Evolutionary conservation across 2,797 vertebrate genomes (phyloP).

Genomic region (Centroberyx gerrardi): DNA sequence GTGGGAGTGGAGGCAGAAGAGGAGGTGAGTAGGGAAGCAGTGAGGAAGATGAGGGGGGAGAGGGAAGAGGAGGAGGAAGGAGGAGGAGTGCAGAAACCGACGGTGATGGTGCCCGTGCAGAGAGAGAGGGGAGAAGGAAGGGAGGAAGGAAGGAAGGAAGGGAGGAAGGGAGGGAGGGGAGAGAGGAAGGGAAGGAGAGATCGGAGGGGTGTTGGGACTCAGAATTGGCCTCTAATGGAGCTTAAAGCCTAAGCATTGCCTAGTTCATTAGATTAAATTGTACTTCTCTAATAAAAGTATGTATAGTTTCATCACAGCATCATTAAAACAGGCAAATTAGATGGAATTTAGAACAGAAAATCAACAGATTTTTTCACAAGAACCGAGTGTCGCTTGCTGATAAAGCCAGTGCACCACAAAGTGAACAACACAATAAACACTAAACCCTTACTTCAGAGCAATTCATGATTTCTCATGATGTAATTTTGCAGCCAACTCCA

Average conservation of each 20-base stretch:
- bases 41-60: too few species aligned
- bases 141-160: too few species aligned
- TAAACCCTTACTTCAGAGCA: too few species aligned
- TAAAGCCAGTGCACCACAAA: too few species aligned
- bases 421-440: too few species aligned
- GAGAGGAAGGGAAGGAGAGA: conserved; percentile 64
- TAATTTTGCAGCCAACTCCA: too few species aligned
- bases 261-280: neutral
- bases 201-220: conserved; percentile 77
- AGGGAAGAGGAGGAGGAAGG: too few species aligned
- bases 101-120: conserved; percentile 90
- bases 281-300: conserved; percentile 41
- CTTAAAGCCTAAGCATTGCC: conserved; percentile 70
- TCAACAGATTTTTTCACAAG: too few species aligned
- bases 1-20: conserved; percentile 81
- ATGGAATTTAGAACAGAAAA: neutral
- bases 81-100: conserved; percentile 82
- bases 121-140: conserved; percentile 72
- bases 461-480: too few species aligned
- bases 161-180: conserved; percentile 36
- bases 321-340: conserved; percentile 22
- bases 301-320: conserved; percentile 19
- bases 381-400: too few species aligned
- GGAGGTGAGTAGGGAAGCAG: too few species aligned
- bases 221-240: conserved; percentile 91